phyloP scores from a whole-genome alignment of 1,140 invertebrate genomes.

The Orussus abietinus region DNA sequence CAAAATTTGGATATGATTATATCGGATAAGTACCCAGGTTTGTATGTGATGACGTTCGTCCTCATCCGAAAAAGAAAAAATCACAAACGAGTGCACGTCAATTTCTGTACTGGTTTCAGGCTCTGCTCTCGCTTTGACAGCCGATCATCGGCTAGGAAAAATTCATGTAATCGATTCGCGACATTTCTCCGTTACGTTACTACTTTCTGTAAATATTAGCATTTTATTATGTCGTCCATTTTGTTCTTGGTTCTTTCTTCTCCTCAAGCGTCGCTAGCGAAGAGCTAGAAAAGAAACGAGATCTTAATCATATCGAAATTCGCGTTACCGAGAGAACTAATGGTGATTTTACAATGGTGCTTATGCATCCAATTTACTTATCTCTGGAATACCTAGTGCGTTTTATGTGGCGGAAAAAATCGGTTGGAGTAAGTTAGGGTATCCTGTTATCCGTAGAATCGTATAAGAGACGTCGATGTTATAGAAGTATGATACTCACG shows the following conservation, averaged over 20 bases:
- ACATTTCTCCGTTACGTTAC: constrained; percentile 31
- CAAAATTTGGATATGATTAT: no score
- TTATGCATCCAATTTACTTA: constrained; percentile 27
- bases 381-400: constrained; percentile 7
- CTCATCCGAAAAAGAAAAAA: constrained; percentile 3
- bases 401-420: not conserved
- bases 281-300: constrained; percentile 12
- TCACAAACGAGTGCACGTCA: no score
- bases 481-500: no score
- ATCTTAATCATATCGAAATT: constrained; percentile 8
- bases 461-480: no score
- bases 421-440: not conserved
- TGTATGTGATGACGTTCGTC: no score
- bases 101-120: constrained; percentile 24
- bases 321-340: constrained; percentile 10
- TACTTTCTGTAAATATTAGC: constrained; percentile 43
- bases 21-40: no score
- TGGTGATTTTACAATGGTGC: constrained; percentile 15
- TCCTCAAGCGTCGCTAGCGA: constrained; percentile 13
- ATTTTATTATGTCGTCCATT: constrained; percentile 22
- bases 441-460: not conserved
- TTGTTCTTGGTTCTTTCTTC: constrained; percentile 15
- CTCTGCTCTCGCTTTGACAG: constrained; percentile 23
- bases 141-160: no score
- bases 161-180: constrained; percentile 31